phyloP scores from a whole-genome alignment of 2,113 vertebrate species.

The Tachysurus fulvidraco region DNA sequence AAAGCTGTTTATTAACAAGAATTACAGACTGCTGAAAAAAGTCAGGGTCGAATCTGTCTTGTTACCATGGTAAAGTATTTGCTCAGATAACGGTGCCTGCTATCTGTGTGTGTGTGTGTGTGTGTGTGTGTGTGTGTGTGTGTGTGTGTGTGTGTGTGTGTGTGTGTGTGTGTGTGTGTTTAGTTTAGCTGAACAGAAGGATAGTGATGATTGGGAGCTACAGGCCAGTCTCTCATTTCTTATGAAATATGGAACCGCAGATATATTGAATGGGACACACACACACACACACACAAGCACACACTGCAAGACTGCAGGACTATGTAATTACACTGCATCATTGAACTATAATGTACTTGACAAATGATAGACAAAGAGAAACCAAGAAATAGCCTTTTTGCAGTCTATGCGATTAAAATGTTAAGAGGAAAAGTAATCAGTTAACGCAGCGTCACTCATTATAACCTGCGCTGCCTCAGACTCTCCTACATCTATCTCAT shows the following conservation, averaged over 20 bases:
- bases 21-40: constrained; percentile 37
- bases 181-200: constrained; percentile 23
- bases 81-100: constrained; percentile 40
- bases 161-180: constrained; percentile 31
- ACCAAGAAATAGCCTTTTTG: not conserved
- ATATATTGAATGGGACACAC: not conserved
- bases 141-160: constrained; percentile 27
- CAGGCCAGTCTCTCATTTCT: constrained; percentile 19
- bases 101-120: constrained; percentile 13
- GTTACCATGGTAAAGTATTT: constrained; percentile 52
- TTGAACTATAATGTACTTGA: constrained; percentile 15
- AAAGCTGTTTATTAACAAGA: constrained; percentile 45
- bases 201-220: constrained; percentile 38
- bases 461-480: constrained; percentile 17
- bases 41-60: constrained; percentile 48
- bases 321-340: not conserved
- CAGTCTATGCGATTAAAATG: constrained; percentile 25
- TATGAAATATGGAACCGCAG: constrained; percentile 18
- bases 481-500: constrained; percentile 45
- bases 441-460: not conserved
- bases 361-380: constrained; percentile 12
- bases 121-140: constrained; percentile 32
- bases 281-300: constrained; percentile 24
- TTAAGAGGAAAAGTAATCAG: constrained; percentile 37
- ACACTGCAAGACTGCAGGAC: not conserved